phyloP scores from a whole-genome alignment of 2,797 vertebrate genomes.

The Mastacembelus armatus region DNA sequence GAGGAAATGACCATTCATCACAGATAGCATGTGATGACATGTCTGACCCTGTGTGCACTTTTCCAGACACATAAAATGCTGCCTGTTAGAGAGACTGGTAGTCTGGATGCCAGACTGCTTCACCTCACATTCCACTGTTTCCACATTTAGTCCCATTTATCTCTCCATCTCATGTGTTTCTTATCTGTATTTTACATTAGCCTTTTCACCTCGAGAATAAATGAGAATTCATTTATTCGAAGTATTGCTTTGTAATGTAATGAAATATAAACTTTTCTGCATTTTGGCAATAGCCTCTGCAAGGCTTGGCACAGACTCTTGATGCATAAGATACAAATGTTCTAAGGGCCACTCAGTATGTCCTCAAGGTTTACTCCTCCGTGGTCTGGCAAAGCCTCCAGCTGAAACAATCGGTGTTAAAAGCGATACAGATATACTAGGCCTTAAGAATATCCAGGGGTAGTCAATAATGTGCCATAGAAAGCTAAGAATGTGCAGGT shows the following conservation, averaged over 20 bases:
- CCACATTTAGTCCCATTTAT: slow-evolving; percentile 28
- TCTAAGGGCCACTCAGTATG: not conserved
- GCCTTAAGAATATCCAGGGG: not conserved
- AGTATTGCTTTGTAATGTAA: too few species aligned
- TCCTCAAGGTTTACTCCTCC: slow-evolving; percentile 3
- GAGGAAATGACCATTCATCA: slow-evolving; percentile 56
- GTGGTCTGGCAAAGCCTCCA: not conserved
- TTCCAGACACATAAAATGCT: slow-evolving; percentile 14
- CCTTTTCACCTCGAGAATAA: too few species aligned
- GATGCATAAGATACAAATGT: too few species aligned
- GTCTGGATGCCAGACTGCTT: slow-evolving; percentile 13
- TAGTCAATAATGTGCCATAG: not conserved
- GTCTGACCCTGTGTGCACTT: slow-evolving; percentile 42
- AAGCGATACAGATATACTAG: not conserved
- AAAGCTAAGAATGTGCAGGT: slow-evolving; percentile 4
- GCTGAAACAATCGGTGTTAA: slow-evolving; percentile 1
- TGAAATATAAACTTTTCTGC: not conserved
- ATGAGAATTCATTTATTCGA: too few species aligned
- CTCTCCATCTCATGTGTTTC: not conserved
- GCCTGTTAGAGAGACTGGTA: not conserved
- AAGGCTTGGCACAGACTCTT: not conserved
- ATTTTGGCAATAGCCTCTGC: not conserved
- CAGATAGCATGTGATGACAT: slow-evolving; percentile 53
- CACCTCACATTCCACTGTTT: slow-evolving; percentile 15
- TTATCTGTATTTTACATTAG: not conserved